Base-by-base conservation (phyloP, 2,888 invertebrate species). In the Pollenia labialis region DNA sequence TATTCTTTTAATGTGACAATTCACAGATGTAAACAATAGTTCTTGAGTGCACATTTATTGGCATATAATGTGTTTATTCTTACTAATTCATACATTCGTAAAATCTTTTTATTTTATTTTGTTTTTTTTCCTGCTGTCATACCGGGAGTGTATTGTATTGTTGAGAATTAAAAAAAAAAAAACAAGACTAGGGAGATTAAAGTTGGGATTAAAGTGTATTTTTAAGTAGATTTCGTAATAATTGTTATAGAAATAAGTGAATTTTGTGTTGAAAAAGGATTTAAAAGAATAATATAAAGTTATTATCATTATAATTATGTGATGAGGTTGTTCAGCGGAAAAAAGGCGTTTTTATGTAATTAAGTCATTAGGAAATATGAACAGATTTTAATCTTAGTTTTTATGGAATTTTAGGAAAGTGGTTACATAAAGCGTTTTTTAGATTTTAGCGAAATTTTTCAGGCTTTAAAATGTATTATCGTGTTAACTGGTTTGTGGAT, bases 1-100 rank as follows among this genome's bases (percentile, higher is more conserved):
- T 48, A 32, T 72, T 16, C 52, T 46, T 77, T 44, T 16, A 68
- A 77, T 84, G 80, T 66, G 76, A 87, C 87, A 81, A 81, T 68
- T 83, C 87, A 77, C 87, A 84, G 62, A 84, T 87, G 87, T 77
- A 81, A 77, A 87, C 74, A 87, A 87, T 81, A 50, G 82, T 56
- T 60, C 68, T 87, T 66, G 77, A 84, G 84, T 79, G 84, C 77
- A 81, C 68, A 84, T 81, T 87, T 77, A 86, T 86, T 83, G 83
- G 75, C 60, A 76, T 72, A 80, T 83, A 83, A 86, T 83, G 83
- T 80, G 79, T 86, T 71, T 79, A 69, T 79, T 80, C 50, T 23
- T 18, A 72, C 82, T 69, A 82, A 82, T 75, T 85, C 74, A 77
- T 74, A 79, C 68, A 82, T 54, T 79, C 66, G 44, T 62, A 75